Evolutionary conservation across 2,888 invertebrate species (phyloP), one percentile per base, ranked within the genome.

Genomic region (Plemyria rubiginata): DNA sequence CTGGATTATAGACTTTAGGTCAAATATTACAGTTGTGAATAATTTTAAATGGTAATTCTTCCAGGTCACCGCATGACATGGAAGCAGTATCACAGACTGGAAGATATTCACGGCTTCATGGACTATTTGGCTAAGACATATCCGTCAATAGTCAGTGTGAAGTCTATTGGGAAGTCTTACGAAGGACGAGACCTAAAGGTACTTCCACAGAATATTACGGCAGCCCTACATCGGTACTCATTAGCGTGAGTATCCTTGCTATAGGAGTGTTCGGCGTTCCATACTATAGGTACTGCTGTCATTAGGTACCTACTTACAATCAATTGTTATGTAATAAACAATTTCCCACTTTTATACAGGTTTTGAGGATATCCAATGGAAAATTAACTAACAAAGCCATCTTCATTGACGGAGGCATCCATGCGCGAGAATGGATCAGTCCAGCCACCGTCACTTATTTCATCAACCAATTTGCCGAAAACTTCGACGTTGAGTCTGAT

Each of bases 351-450:
- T 56, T 16, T 53, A 13, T 41, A 8, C 70, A 93, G 93, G 71
- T 93, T 9, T 70, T 93, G 54, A 92, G 96, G 70, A 95, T 97
- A 68, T 96, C 96, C 11, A 94, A 96, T 75, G 96, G 96, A 8
- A 94, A 95, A 46, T 73, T 93, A 0, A 88, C 88, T 12, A 96
- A 95, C 71, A 95, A 95, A 64, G 96, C 96, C 0, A 89, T 96
- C 28, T 96, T 96, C 94, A 94, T 96, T 59, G 96, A 96, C 76
- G 96, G 96, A 36, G 97, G 98, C 6, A 97, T 98, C 70, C 98
- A 98, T 79, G 98, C 98, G 0, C 94, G 98, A 41, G 99, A 99
- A 93, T 99, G 97, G 97, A 97, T 97, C 71, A 96, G 96, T 55
- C 97, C 97, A 0, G 96, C 97, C 0, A 94, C 95, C 0, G 96